Conservation (phyloP, 2,797 vertebrate species). For the Sebastes hubbsi region DNA sequence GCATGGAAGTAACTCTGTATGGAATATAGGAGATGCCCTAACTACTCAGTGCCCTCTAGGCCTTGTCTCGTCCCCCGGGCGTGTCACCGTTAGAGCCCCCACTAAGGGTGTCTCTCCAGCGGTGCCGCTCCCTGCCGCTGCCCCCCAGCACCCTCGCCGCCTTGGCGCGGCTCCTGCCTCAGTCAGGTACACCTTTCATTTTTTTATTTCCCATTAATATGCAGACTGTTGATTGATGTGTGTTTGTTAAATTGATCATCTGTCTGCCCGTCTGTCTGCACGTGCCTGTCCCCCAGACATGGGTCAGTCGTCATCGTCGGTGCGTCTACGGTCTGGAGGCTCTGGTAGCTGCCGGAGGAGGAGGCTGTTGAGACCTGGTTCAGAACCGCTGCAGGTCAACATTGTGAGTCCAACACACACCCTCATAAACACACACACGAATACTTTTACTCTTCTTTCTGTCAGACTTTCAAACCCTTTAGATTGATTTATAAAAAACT, state of each 20-base stretch:
- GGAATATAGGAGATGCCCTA: conserved; percentile 62
- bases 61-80: conserved; percentile 81
- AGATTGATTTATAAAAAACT: neutral
- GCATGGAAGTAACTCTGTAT: conserved; percentile 14
- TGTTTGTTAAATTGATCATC: neutral
- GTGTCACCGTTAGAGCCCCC: conserved; percentile 84
- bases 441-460: neutral
- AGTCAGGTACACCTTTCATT: conserved; percentile 71
- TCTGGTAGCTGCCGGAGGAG: conserved; percentile 82
- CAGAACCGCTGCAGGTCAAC: conserved; percentile 89
- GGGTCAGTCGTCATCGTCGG: conserved; percentile 81
- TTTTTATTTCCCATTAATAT: conserved; percentile 1
- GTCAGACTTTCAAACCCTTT: neutral
- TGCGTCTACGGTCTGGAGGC: conserved; percentile 77
- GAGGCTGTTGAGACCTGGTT: conserved; percentile 86
- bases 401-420: conserved; percentile 81
- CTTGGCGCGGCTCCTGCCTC: conserved; percentile 76
- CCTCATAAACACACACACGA: neutral
- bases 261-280: neutral
- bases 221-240: neutral
- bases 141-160: conserved; percentile 84
- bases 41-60: conserved; percentile 82
- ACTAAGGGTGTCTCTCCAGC: conserved; percentile 86
- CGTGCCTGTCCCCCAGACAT: conserved; percentile 69
- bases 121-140: conserved; percentile 87